Evolutionary conservation across 2,888 invertebrate genomes (phyloP).

Genomic region (Leptogaster cylindrica): DNA sequence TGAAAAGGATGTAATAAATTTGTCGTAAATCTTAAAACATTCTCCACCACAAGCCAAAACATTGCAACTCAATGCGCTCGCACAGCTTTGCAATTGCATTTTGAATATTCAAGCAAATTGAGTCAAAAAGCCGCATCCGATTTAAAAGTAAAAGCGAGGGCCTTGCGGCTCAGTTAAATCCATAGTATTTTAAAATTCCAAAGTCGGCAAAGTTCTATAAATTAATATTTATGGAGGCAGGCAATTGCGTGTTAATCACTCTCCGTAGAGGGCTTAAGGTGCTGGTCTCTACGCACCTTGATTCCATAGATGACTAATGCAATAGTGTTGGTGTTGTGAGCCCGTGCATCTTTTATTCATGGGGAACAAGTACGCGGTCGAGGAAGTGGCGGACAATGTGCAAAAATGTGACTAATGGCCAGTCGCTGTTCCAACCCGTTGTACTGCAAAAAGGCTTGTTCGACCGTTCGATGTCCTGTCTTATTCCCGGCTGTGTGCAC

Average conservation of each 20-base stretch:
- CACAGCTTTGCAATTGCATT: not conserved
- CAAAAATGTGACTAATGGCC: conserved; percentile 21
- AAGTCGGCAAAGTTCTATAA: conserved; percentile 14
- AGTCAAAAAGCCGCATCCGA: not conserved
- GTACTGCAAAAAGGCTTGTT: too few relatives aligned
- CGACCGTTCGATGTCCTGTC: too few relatives aligned
- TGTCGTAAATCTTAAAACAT: too few relatives aligned
- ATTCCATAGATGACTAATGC: not conserved
- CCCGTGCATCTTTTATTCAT: conserved; percentile 28
- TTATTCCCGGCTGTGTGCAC: conserved; percentile 9
- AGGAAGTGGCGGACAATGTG: conserved; percentile 9
- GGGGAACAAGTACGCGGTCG: conserved; percentile 4
- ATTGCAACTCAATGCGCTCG: not conserved
- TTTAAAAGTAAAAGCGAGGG: conserved; percentile 28
- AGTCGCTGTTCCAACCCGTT: not conserved
- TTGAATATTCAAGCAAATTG: conserved; percentile 13
- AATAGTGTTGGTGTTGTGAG: too few relatives aligned
- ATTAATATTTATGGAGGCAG: conserved; percentile 33
- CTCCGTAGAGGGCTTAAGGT: not conserved
- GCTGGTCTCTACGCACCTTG: not conserved
- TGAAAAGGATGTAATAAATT: too few relatives aligned
- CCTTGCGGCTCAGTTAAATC: not conserved
- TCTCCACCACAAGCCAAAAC: too few relatives aligned
- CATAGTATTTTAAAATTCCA: conserved; percentile 4
- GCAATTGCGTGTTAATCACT: conserved; percentile 7